Evolutionary conservation across 2,888 invertebrate species (phyloP), one percentile per base, ranked within the genome.

Genomic region (Polyommatus icarus): DNA sequence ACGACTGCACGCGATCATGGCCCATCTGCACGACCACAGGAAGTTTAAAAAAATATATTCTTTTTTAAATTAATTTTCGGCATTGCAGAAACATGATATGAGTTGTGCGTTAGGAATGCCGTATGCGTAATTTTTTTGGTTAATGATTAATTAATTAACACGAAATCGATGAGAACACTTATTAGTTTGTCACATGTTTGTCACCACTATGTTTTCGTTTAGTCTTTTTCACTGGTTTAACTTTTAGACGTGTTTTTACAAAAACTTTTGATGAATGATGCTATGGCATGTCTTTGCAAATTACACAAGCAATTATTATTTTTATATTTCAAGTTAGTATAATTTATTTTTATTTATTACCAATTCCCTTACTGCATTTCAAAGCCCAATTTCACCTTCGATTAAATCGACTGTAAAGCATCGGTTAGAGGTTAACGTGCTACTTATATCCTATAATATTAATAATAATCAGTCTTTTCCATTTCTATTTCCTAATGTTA

Each of bases 11-110:
- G 24, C 46, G 73, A 40, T 73, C 50, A 50, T 46, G 73, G 73
- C 73, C 73, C 73, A 73, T 46, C 73, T 46, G 46, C 73, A 73
- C 73, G 73, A 73, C 73, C 46, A 50, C n/a, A 46, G 73, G 73
- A 73, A 73, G 46, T 24, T 40, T n/a, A 15, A 73, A 20, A 46
- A 15, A 20, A 10, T 7, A 40, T 40, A 2, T 71, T 6, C 7
- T n/a, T n/a, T 18, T 36, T 3, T 12, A 20, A 20, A n/a, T 67
- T 8, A 67, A 71, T 29, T 71, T 29, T 29, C 4, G 29, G 71
- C 5, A 12, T 15, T 24, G 1, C 0, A 29, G 15, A 6, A 15
- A 32, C 15, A 36, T 3, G 8, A 29, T 7, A 67, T 67, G 10
- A 4, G 67, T 29, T 40, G 8, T 40, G 10, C 10, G 46, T 46